Base-by-base conservation (phyloP, 1,140 invertebrate species). In the Drosophila mayri region DNA sequence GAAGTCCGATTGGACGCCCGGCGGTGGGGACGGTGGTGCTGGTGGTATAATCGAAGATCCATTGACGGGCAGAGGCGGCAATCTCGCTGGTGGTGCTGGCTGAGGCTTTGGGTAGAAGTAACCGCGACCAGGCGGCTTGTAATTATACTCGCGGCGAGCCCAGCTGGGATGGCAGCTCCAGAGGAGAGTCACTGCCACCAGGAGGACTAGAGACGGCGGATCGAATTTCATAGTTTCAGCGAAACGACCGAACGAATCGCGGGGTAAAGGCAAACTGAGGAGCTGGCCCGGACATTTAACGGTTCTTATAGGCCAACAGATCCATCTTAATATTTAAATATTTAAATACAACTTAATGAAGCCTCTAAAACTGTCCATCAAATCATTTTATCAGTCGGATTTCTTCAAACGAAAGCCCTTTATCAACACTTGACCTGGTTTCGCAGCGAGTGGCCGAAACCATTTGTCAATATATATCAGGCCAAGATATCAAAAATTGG, bases 1-100 rank as follows among this genome's bases (percentile, higher is more conserved):
- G 67, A 86, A 92, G 65, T 92, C 91, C 44, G 81, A 74, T 66
- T 92, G 91, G 11, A 79, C 79, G n/a, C 74, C 87, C 0, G 81
- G 71, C 14, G 49, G 28, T 28, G 52, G 68, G 2, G 49, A 18
- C 12, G 49, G 28, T 14, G 49, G 16, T n/a, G n/a, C 1, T 14
- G 49, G 9, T n/a, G 28, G 5, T 3, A 18, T n/a, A 5, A 18
- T n/a, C n/a, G 4, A 0, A 14, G 52, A 55, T 38, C 60, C 52
- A 49, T 70, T 67, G 58, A 55, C 70, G 65, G 43, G 49, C 58
- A 74, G 32, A 44, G 57, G 28, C 18, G 74, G 81, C 41, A 74
- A 20, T 28, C 77, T 58, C 7, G 57, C 87, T 22, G 47, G 46
- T 49, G 44, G 43, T 44, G 47, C 22, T 49, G 44, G 43, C 22